Conservation (phyloP, 2,113 vertebrate genomes). For the Scomber colias region DNA sequence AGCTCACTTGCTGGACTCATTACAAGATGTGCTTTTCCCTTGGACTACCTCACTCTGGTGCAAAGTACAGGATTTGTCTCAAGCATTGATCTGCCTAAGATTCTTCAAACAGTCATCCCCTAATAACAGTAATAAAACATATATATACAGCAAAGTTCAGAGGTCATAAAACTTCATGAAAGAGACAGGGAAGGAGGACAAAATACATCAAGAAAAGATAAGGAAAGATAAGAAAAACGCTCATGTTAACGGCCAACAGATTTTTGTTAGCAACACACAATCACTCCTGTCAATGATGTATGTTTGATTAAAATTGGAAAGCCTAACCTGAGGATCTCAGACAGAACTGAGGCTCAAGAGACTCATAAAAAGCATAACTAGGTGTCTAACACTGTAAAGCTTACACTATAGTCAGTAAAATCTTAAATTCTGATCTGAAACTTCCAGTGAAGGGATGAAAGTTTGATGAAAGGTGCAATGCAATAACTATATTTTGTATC, state of each 20-base stretch:
- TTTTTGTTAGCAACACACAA: neutral
- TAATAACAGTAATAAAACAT: neutral
- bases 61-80: slow-evolving; percentile 2
- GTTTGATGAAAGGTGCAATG: neutral
- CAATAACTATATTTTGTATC: slow-evolving; percentile 18
- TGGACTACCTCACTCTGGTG: neutral
- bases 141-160: neutral
- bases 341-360: neutral
- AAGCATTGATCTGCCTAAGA: neutral
- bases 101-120: neutral
- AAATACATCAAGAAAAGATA: neutral
- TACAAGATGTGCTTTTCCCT: neutral
- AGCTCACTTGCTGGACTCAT: neutral
- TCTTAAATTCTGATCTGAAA: slow-evolving; percentile 3
- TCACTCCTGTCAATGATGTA: neutral
- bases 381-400: slow-evolving; percentile 1
- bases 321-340: neutral
- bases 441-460: neutral
- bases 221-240: neutral
- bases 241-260: neutral
- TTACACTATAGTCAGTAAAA: slow-evolving; percentile 1
- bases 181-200: neutral
- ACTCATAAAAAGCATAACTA: slow-evolving; percentile 1
- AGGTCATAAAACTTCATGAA: neutral
- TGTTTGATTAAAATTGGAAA: neutral